These are phyloP conservation scores for Ennomos quercinarius DNA, from an alignment of 2,888 invertebrate genomes.

Conservation along the genomic window DNA sequence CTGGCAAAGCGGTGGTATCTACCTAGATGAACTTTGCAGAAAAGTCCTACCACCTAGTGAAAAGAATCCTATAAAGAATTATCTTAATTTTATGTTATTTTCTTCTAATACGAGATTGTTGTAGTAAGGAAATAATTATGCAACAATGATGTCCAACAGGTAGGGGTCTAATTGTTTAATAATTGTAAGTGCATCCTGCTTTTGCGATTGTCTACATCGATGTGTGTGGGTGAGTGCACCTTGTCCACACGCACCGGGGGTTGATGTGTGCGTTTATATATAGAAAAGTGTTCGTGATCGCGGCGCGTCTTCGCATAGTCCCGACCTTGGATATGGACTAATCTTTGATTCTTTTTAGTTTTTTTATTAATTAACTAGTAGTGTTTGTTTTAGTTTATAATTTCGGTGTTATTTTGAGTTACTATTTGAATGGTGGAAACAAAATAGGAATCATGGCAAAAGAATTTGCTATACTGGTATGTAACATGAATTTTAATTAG, in stretches of 20 bases:
- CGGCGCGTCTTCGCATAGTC: conserved; percentile 67
- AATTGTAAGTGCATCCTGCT: conserved; percentile 34
- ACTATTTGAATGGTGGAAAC: conserved; percentile 44
- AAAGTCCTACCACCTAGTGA: too few species aligned
- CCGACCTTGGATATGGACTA: conserved; percentile 80
- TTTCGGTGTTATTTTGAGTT: conserved; percentile 47
- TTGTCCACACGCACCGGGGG: conserved; percentile 45
- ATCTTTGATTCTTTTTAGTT: conserved; percentile 44
- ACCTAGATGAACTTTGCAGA: too few species aligned
- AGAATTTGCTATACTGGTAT: conserved; percentile 64
- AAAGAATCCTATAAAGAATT: too few species aligned
- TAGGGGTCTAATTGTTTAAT: conserved; percentile 17
- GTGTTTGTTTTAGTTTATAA: conserved; percentile 42
- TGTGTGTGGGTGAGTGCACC: conserved; percentile 45
- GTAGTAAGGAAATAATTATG: conserved; percentile 10
- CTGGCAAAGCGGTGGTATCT: too few species aligned
- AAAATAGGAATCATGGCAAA: conserved; percentile 62
- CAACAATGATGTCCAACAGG: conserved; percentile 12
- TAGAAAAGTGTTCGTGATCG: conserved; percentile 69
- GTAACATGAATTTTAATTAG: conserved; percentile 32
- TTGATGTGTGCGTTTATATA: conserved; percentile 78
- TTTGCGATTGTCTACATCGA: conserved; percentile 37
- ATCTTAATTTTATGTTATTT: too few species aligned
- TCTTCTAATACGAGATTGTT: too few species aligned
- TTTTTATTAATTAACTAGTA: conserved; percentile 36